Conservation (phyloP, 1,140 invertebrate genomes). For the Pseudomyrmex concolor region DNA sequence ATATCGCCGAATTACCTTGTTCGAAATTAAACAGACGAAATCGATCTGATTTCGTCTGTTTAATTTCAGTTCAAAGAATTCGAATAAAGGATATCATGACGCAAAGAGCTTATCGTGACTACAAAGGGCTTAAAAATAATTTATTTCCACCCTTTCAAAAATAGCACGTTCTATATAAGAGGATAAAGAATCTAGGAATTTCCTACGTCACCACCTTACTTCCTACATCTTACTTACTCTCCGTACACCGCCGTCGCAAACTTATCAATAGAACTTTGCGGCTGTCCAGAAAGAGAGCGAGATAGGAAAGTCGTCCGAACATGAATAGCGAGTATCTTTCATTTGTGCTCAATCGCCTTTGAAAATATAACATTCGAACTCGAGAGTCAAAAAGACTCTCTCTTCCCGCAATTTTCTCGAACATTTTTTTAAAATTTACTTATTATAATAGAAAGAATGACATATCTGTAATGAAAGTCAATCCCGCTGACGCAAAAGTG, state of each 20-base stretch:
- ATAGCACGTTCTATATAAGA: not conserved
- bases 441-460: not conserved
- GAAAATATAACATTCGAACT: constrained; percentile 5
- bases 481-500: not conserved
- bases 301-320: not conserved
- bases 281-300: not conserved
- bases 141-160: not conserved
- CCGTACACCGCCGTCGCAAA: not conserved
- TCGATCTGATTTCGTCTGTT: not conserved
- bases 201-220: not conserved
- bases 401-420: not conserved
- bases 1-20: constrained; percentile 11
- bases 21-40: not conserved
- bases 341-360: not conserved
- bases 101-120: not conserved
- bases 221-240: not conserved
- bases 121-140: not conserved
- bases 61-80: not conserved
- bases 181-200: not conserved
- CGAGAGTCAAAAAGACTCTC: not conserved
- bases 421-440: not conserved
- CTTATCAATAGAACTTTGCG: not conserved
- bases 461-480: not conserved
- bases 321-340: constrained; percentile 10
- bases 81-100: not conserved